Base-by-base conservation (phyloP, 2,797 vertebrate species). In the Acrossocheilus fasciatus region DNA sequence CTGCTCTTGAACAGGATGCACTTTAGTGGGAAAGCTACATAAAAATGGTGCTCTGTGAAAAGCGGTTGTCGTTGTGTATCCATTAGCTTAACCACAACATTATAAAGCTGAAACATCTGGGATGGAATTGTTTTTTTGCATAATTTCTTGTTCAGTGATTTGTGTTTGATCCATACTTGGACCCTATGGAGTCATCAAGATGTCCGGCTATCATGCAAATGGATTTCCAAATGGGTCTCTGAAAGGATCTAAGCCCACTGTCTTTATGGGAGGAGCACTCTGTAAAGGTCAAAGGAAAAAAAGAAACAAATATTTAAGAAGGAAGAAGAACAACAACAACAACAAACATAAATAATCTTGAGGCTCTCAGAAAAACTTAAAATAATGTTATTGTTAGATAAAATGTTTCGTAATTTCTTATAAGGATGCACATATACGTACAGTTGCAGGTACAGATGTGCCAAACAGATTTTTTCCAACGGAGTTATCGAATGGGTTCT, bases 401-500 rank as follows among this genome's bases (percentile, higher is more conserved):
- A 39, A 36, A 34, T 47, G 2, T 50, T 66, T 74, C 14, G 73
- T n/a, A 77, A 20, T 66, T 1, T 4, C 9, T 36, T 39, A 45
- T 26, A 43, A 50, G 7, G 10, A 72, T 64, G 39, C 36, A 72
- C 1, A 59, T 69, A 3, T 87, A 10, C 75, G 15, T 97, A 98
- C 98, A 90, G 92, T 89, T 64, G 91, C 88, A 90, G 94, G 91
- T 82, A 93, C 90, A 2, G 95, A 91, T 0, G 87, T 88, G 89
- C 89, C 93, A 86, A 97, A 98, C 23, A 89, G 72, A 85, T 93
- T 95, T 88, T 92, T 91, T 89, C 96, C 96, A 89, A 96, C 95
- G 20, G 96, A 95, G 66, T 95, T 94, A 91, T 98, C 96, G 89
- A 98, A 97, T 12, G 93, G 92, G 81, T 86, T 92, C 36, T 96